Evolutionary conservation across 2,797 vertebrate genomes (phyloP).

Genomic region (Lepilemur septentrionalis): DNA sequence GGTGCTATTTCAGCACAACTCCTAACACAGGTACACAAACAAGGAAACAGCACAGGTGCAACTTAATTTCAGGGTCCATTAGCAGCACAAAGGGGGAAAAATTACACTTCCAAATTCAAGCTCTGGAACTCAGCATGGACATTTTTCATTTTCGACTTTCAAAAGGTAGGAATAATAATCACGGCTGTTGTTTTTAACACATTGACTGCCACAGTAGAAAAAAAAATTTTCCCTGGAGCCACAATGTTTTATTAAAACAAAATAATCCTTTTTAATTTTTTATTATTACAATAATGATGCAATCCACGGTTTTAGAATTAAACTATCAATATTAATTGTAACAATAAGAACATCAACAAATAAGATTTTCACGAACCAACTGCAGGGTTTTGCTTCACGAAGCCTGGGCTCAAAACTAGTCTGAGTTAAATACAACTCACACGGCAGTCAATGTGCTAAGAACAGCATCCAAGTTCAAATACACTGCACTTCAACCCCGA

Average conservation of each 20-base stretch:
- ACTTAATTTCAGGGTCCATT: conserved; percentile 68
- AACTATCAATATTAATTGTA: too few species aligned
- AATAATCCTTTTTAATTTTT: too few species aligned
- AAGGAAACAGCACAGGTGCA: conserved; percentile 20
- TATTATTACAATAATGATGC: too few species aligned
- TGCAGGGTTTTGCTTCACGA: too few species aligned
- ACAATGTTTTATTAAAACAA: too few species aligned
- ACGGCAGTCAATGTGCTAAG: background rate
- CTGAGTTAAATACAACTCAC: too few species aligned
- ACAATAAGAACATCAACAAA: too few species aligned
- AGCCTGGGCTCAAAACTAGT: too few species aligned
- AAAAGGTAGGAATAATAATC: conserved; percentile 52
- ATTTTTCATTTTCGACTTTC: conserved; percentile 60
- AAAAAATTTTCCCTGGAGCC: too few species aligned
- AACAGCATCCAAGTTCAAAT: conserved; percentile 47
- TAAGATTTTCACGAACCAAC: too few species aligned
- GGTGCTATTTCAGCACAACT: background rate
- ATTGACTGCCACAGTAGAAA: too few species aligned
- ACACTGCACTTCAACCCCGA: background rate
- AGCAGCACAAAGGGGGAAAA: conserved; percentile 5
- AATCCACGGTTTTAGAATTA: too few species aligned
- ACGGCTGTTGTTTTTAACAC: conserved; percentile 22
- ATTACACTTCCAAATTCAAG: conserved; percentile 18
- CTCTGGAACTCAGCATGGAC: conserved; percentile 34
- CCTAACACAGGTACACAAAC: background rate